Percentiles rank a stretch among this genome's conserved stretches.
Conservation (phyloP, 2,113 vertebrate species). For the Takifugu flavidus region DNA sequence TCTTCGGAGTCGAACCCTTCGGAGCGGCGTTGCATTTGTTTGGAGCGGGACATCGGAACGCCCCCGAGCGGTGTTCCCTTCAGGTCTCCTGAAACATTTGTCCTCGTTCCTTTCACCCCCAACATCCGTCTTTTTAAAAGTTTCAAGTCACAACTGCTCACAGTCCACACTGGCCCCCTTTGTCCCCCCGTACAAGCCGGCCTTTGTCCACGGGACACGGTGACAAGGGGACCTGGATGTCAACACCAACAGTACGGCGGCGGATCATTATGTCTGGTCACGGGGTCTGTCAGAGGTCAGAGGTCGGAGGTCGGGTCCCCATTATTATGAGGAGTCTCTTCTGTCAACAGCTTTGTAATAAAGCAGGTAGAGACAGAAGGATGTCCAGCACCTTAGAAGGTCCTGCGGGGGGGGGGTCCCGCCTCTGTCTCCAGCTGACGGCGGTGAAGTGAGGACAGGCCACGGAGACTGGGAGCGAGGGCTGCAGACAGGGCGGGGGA, state of each 20-base stretch:
- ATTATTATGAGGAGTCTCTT: constrained; percentile 50
- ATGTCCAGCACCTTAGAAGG: constrained; percentile 34
- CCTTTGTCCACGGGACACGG: constrained; percentile 48
- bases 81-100: not conserved
- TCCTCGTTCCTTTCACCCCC: constrained; percentile 12
- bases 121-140: constrained; percentile 40
- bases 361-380: constrained; percentile 32
- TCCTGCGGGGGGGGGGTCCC: constrained; percentile 8
- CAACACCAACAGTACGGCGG: constrained; percentile 42
- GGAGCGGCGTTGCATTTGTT: constrained; percentile 22
- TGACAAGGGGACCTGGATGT: constrained; percentile 57
- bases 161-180: constrained; percentile 30
- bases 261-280: constrained; percentile 58
- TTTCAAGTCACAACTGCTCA: constrained; percentile 34
- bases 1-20: constrained; percentile 14
- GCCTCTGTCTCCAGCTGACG: constrained; percentile 6
- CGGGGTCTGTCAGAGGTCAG: constrained; percentile 43
- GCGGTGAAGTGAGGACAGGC: constrained; percentile 31
- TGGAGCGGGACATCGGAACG: constrained; percentile 3
- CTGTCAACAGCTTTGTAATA: constrained; percentile 70
- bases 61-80: not conserved
- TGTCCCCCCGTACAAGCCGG: constrained; percentile 50
- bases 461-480: constrained; percentile 23
- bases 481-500: constrained; percentile 24
- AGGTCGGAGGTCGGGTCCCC: constrained; percentile 54